Evolutionary conservation across 2,888 invertebrate species (phyloP), one percentile per base, ranked within the genome.

Genomic region (Hyppa rectilinea): DNA sequence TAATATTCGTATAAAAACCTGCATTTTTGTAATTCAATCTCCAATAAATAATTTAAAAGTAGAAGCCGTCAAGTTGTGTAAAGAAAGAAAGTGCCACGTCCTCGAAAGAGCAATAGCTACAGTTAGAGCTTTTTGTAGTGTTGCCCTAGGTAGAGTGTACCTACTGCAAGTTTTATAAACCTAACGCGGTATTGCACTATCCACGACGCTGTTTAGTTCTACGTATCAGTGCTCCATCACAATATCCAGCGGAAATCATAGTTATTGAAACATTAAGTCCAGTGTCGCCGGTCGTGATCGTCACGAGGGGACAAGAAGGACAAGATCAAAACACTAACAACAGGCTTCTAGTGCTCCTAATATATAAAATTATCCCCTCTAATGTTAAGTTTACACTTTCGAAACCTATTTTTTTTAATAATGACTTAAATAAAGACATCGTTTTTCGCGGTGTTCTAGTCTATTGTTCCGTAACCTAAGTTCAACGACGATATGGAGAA

Each of bases 201-300:
- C n/a, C 1, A n/a, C 23, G 31, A 31, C 26, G 2, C 2, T 50
- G 31, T 9, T 20, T 66, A 29, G 20, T 36, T 31, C n/a, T 34
- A 59, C 49, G 17, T 69, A 69, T 69, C 43, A 61, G 23, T 58
- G 52, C 34, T 53, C 40, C 45, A 58, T 47, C 59, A 38, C 53
- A 23, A 55, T 23, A 20, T 20, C 43, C 64, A 78, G 47, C 64
- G 78, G 73, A 78, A 77, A 71, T 75, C 53, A 61, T 58, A 56
- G 38, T 60, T 64, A 69, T 80, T 80, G 71, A 66, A 63, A 26
- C 64, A 52, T 70, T 73, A 59, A 52, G 63, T 66, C 61, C 60
- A 64, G 70, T 83, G 34, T 50, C 7, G 23, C 49, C 38, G 23
- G 43, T 63, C 23, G 7, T 53, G 60, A 76, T 69, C 56, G 58